Percentiles rank a stretch among this genome's conserved stretches.
Conservation (phyloP, 2,888 invertebrate species). For the Desoria tigrina region DNA sequence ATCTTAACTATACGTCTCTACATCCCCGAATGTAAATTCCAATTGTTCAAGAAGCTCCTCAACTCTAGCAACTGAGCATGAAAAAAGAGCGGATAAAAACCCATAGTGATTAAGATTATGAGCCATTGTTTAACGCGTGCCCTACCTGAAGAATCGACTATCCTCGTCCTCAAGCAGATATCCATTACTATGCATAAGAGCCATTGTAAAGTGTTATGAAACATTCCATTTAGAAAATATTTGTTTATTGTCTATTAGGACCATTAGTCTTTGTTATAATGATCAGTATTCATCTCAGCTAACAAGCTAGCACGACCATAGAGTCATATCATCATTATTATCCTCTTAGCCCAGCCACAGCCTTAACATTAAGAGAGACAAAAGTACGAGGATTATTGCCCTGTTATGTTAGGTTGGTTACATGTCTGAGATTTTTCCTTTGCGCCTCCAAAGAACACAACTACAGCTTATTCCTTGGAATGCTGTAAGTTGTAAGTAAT, state of each 20-base stretch:
- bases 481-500: constrained; percentile 43
- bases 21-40: too few species aligned
- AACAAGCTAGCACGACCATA: constrained; percentile 11
- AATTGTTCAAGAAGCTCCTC: too few species aligned
- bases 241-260: constrained; percentile 19
- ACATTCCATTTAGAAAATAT: constrained; percentile 16
- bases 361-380: neutral
- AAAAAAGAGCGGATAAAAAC: constrained; percentile 3
- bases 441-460: neutral
- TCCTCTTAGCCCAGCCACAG: neutral
- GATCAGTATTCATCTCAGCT: constrained; percentile 18
- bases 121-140: constrained; percentile 11
- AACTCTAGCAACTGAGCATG: too few species aligned
- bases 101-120: neutral
- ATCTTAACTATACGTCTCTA: too few species aligned
- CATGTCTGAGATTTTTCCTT: neutral
- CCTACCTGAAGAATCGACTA: neutral
- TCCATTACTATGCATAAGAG: constrained; percentile 5
- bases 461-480: constrained; percentile 6
- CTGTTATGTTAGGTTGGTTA: neutral
- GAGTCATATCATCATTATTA: constrained; percentile 4
- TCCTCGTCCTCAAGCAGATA: neutral
- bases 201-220: constrained; percentile 17
- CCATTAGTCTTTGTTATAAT: constrained; percentile 19
- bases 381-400: constrained; percentile 13